Evolutionary conservation across 2,888 invertebrate species (phyloP).

Genomic region (Carterocephalus palaemon): DNA sequence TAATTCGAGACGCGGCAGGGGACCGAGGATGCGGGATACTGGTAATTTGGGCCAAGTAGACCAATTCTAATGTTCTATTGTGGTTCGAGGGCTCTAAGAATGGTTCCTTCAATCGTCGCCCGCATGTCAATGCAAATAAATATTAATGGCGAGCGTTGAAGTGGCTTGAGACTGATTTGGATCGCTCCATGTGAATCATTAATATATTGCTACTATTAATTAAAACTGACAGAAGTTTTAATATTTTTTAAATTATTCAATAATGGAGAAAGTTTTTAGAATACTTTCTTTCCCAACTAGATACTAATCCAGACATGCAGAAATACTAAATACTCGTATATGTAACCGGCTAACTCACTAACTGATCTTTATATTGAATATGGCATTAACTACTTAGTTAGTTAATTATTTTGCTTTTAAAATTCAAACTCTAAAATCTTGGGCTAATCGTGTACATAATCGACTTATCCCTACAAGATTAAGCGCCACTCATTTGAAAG

Average conservation of each 20-base stretch:
- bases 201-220: not conserved
- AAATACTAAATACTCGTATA: too few relatives aligned
- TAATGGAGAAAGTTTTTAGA: too few relatives aligned
- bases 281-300: too few relatives aligned
- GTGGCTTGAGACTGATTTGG: slow-evolving; percentile 26
- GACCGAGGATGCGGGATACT: slow-evolving; percentile 71
- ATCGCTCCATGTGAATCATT: slow-evolving; percentile 9
- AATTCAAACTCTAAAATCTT: too few relatives aligned
- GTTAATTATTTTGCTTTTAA: too few relatives aligned
- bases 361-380: too few relatives aligned
- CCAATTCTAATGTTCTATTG: slow-evolving; percentile 65
- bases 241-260: too few relatives aligned
- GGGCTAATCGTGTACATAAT: too few relatives aligned
- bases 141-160: slow-evolving; percentile 47
- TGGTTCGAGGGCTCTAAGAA: slow-evolving; percentile 59
- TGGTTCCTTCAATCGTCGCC: slow-evolving; percentile 63
- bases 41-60: slow-evolving; percentile 74
- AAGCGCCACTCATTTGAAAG: not conserved
- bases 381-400: too few relatives aligned
- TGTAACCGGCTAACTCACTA: too few relatives aligned
- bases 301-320: too few relatives aligned
- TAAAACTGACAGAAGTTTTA: too few relatives aligned
- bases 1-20: slow-evolving; percentile 54
- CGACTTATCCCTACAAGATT: not conserved
- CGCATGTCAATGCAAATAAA: slow-evolving; percentile 65